These are phyloP conservation scores for Urosaurus nigricauda DNA, from an alignment of 2,797 vertebrate species.

Conservation along the genomic window DNA sequence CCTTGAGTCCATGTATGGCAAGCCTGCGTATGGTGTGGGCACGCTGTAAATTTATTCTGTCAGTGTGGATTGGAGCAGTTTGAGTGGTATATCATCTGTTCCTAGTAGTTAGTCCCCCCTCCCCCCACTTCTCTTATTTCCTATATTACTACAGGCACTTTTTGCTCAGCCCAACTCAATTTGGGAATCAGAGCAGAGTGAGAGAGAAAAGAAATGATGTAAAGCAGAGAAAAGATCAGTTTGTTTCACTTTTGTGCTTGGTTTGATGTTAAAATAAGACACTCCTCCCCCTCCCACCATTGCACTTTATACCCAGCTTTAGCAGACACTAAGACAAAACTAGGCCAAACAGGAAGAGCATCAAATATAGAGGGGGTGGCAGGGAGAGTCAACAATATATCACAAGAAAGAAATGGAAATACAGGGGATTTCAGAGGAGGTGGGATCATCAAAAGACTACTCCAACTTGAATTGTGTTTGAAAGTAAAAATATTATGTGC, in stretches of 20 bases:
- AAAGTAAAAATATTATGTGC: background rate
- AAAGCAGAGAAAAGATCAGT: background rate
- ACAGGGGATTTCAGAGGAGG: background rate
- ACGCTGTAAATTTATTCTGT: too few species aligned
- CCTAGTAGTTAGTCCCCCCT: too few species aligned
- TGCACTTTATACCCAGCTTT: background rate
- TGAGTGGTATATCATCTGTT: too few species aligned
- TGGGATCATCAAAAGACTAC: background rate
- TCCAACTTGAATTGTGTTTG: background rate
- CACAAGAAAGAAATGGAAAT: background rate
- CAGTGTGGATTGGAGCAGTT: too few species aligned
- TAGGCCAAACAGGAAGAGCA: rapidly evolving
- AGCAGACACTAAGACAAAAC: background rate
- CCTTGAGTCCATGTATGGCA: too few species aligned
- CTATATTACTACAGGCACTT: background rate
- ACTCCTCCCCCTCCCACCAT: background rate
- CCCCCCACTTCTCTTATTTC: too few species aligned
- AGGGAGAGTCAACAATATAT: background rate
- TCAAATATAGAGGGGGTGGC: rapidly evolving
- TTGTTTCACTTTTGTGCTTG: background rate
- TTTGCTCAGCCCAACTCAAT: background rate
- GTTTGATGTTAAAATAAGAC: slow-evolving; percentile 21
- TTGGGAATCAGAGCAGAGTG: background rate
- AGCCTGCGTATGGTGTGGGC: too few species aligned
- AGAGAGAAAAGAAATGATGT: background rate